These are phyloP conservation scores for Cochlearius cochlearius DNA, from an alignment of 2,113 vertebrate species.

Conservation along the genomic window DNA sequence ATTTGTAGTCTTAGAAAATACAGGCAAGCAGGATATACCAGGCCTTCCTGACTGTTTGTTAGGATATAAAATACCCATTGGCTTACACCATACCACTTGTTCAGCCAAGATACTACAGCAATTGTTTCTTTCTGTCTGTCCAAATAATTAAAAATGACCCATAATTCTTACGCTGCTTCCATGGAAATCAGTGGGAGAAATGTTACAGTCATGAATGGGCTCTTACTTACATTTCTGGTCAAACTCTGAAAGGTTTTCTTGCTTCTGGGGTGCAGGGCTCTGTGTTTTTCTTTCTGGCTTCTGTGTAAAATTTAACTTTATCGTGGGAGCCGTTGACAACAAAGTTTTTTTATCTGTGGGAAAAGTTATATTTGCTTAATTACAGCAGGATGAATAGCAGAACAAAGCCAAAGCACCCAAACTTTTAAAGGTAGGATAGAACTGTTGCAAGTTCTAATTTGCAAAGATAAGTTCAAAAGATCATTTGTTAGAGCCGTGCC, in stretches of 20 bases:
- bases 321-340: fast-evolving
- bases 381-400: background rate
- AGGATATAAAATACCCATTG: background rate
- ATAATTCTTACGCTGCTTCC: background rate
- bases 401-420: background rate
- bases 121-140: background rate
- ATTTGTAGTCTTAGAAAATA: background rate
- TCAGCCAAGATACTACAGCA: background rate
- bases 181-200: background rate
- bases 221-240: background rate
- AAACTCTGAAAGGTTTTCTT: background rate
- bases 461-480: background rate
- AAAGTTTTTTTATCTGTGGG: background rate
- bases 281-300: background rate
- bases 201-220: background rate
- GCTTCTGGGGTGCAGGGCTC: background rate
- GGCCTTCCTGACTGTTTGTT: background rate
- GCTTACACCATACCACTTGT: background rate
- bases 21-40: background rate
- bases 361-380: background rate
- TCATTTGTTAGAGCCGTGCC: background rate
- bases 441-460: background rate
- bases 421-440: background rate
- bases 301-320: background rate
- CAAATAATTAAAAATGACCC: background rate